phyloP scores from a whole-genome alignment of 1,140 invertebrate genomes.

The Onthophagus taurus region DNA sequence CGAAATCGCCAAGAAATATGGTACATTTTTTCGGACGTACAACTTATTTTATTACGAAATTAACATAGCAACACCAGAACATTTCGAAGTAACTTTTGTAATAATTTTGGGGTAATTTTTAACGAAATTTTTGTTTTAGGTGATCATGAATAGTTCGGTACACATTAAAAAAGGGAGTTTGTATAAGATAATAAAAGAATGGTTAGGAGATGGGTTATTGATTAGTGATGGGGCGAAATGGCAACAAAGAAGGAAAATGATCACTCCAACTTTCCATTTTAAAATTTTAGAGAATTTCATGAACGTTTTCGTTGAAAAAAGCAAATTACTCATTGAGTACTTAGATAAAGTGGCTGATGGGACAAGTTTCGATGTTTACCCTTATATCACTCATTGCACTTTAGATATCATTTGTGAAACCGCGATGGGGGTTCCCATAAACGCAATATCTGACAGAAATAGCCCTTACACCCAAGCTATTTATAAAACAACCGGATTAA shows the following conservation, averaged over 20 bases:
- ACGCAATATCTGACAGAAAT: constrained; percentile 47
- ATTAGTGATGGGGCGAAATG: constrained; percentile 39
- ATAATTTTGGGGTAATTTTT: not conserved
- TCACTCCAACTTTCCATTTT: constrained; percentile 15
- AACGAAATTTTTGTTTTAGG: constrained; percentile 21
- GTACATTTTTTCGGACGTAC: constrained; percentile 27
- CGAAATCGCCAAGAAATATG: constrained; percentile 13
- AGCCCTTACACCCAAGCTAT: too few species aligned
- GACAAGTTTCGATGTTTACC: constrained; percentile 1
- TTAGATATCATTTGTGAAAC: constrained; percentile 46
- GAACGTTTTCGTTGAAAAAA: constrained; percentile 2
- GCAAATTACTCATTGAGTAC: constrained; percentile 2
- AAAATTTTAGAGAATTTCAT: constrained; percentile 12
- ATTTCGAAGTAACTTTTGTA: constrained; percentile 22
- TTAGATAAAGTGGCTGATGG: not conserved
- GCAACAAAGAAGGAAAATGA: constrained; percentile 8
- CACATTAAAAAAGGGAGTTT: constrained; percentile 46
- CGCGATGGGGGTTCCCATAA: constrained; percentile 69
- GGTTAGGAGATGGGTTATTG: constrained; percentile 42
- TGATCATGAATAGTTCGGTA: constrained; percentile 45
- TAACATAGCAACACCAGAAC: constrained; percentile 28
- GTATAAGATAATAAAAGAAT: constrained; percentile 47
- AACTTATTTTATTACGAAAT: constrained; percentile 21
- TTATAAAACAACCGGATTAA: too few species aligned
- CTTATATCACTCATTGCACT: not conserved